Evolutionary conservation across 2,888 invertebrate genomes (phyloP), one percentile per base, ranked within the genome.

Genomic region (Dilophus febrilis): DNA sequence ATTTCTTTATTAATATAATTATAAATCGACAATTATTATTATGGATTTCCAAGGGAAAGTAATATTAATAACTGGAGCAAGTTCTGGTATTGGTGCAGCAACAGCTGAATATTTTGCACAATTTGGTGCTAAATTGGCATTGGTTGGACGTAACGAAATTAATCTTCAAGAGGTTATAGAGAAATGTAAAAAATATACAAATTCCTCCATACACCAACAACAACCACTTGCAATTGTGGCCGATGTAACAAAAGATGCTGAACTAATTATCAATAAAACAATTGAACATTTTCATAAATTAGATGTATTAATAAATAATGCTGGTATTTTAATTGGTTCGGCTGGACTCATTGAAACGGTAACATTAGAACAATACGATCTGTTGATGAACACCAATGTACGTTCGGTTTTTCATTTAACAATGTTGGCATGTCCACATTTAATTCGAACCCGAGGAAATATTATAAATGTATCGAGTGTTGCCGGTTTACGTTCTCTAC

Each of bases 401-500:
- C 74, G 90, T 44, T 73, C 83, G 1, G 67, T 85, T 14, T 84
- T 83, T 54, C 74, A 84, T 44, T 58, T 94, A 45, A 91, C 87
- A 0, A 84, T 81, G 76, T 57, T 91, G 37, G 84, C 90, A 4
- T 81, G 85, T 0, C 92, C 94, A 0, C 76, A 91, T 62, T 66
- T 95, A 16, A 65, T 86, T 3, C 71, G 77, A 59, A 72, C 77
- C 0, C 82, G 86, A 60, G 91, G 91, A n/a, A 85, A 77, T 48
- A 80, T 94, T 49, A 91, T 97, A 0, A 97, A 95, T 58, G 84
- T 97, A 0, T 95, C 94, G 2, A 92, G 92, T 57, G 88, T 95
- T 0, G 85, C 82, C 53, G 95, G 95, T 3, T 70, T 90, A 18
- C 68, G 92, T 53, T 77, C 94, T 35, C 94, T 95, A 57, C 78